Conservation (phyloP, 2,113 vertebrate species). For the cattle (Bos taurus) region DNA sequence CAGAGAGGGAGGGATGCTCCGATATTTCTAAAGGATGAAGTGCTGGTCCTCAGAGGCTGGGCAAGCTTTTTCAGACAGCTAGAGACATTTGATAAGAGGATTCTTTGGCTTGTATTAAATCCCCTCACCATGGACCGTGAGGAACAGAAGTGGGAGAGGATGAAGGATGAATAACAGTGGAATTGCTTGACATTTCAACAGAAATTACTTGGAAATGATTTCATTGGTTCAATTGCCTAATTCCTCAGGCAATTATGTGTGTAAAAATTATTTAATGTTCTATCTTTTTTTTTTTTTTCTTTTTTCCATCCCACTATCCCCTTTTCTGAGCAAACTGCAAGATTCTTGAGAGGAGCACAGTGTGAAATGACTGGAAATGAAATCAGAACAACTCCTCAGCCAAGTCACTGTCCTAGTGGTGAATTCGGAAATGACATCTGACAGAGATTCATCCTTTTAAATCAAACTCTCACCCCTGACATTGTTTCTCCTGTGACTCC, state of each 20-base stretch:
- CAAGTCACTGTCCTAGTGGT: neutral
- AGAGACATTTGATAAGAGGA: neutral
- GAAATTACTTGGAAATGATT: neutral
- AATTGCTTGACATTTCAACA: neutral
- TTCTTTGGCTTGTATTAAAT: neutral
- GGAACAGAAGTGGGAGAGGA: neutral
- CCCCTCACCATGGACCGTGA: neutral
- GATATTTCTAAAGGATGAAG: neutral
- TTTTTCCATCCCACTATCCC: neutral
- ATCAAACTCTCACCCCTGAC: neutral
- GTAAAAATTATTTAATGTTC: neutral
- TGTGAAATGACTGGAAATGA: neutral
- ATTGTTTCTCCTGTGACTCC: conserved; percentile 1
- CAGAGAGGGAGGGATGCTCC: neutral
- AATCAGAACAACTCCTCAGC: neutral
- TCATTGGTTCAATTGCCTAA: neutral
- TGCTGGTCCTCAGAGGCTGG: neutral
- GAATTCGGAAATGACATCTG: neutral
- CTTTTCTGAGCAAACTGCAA: neutral
- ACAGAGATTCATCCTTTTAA: conserved; percentile 18
- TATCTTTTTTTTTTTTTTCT: neutral
- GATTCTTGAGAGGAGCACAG: neutral
- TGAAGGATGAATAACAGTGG: neutral
- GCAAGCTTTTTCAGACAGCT: neutral
- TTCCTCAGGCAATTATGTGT: neutral